Evolutionary conservation across 2,113 vertebrate genomes (phyloP), one percentile per base, ranked within the genome.

Genomic region (Peromyscus californicus): DNA sequence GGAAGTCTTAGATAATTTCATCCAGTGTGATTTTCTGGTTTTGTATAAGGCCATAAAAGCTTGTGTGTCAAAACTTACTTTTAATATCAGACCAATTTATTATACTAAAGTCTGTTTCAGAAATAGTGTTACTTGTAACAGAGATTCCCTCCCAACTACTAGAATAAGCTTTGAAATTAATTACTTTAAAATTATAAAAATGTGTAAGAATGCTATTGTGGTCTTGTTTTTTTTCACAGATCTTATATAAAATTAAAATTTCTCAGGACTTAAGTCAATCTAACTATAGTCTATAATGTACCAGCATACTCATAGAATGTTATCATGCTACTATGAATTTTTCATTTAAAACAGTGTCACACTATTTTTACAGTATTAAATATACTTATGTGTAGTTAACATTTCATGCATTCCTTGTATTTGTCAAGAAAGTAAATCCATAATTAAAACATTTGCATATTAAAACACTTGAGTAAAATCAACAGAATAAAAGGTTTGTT

Each of bases 391-490:
- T 67, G 59, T 98, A 88, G 96, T 79, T 95, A 93, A 75, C 96
- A 98, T 93, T 98, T 22, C 26, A 76, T 96, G 82, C 75, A 95
- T 1, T 3, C 65, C 94, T 96, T 97, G 90, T 70, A 80, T 98
- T 97, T 98, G 97, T 98, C 94, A 98, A 91, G 94, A 96, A 95
- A 98, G 67, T 61, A 94, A 90, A 96, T 97, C 96, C 92, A 97
- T 98, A 94, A 98, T 98, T 98, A 51, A 96, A 97, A 48, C 76
- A 24, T 87, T 97, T 97, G 70, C 31, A 19, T 84, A 61, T 98
- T 97, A 92, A 91, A 98, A 98, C 96, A 95, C 95, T 97, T 96
- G 84, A 94, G 93, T 98, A 96, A 95, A 98, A 88, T 76, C 90
- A 97, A 80, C 95, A 97, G 86, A 97, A 95, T 97, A 97, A 98